Evolutionary conservation across 2,113 vertebrate genomes (phyloP).

Genomic region (Periophthalmus modestus): DNA sequence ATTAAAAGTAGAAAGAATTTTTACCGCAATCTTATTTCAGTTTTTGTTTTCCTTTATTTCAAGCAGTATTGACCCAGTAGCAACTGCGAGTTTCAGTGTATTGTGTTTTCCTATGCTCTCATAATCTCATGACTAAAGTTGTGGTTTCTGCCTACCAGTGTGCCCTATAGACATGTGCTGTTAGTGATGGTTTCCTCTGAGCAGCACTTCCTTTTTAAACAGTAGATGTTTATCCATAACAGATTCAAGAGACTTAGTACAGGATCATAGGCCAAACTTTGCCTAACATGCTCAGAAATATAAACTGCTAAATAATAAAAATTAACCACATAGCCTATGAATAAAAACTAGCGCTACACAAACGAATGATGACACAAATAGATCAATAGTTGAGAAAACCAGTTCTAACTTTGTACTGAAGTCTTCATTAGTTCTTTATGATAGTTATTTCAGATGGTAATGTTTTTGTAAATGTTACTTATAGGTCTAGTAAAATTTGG

Average conservation of each 20-base stretch:
- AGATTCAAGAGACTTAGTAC: background rate
- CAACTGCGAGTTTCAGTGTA: conserved; percentile 9
- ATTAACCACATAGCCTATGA: background rate
- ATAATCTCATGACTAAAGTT: conserved; percentile 38
- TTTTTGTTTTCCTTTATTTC: background rate
- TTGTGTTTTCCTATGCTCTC: background rate
- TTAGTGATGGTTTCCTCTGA: conserved; percentile 22
- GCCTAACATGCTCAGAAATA: background rate
- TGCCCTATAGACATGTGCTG: background rate
- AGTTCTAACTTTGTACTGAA: no score
- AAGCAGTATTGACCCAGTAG: background rate
- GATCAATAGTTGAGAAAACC: background rate
- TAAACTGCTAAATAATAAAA: background rate
- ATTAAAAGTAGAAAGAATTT: background rate
- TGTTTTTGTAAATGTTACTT: background rate
- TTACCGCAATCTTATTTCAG: background rate
- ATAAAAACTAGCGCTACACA: background rate
- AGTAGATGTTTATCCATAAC: background rate
- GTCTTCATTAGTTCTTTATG: no score
- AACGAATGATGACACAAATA: background rate
- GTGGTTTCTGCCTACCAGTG: conserved; percentile 15
- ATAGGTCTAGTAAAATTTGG: background rate
- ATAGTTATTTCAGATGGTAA: no score
- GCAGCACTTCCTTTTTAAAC: conserved; percentile 34
- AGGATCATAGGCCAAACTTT: background rate